These are phyloP conservation scores for Platichthys stellatus DNA, from an alignment of 2,113 vertebrate genomes.

Conservation along the genomic window DNA sequence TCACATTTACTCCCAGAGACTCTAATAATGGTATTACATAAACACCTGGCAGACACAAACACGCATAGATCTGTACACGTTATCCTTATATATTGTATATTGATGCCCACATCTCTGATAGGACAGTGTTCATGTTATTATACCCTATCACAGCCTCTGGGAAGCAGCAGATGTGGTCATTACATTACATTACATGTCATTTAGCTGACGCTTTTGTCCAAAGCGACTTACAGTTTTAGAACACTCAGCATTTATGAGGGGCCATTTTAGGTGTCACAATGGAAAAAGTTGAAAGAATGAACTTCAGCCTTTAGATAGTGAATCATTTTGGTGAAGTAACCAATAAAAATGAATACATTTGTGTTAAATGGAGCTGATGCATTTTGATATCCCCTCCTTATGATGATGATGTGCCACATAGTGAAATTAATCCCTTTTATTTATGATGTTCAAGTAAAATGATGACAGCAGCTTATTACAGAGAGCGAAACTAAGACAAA, in stretches of 20 bases:
- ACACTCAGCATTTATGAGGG: too few species aligned
- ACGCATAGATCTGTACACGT: neutral
- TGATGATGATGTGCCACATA: neutral
- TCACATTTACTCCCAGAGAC: conserved; percentile 16
- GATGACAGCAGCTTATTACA: neutral
- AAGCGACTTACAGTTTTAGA: too few species aligned
- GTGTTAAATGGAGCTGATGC: neutral
- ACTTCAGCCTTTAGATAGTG: neutral
- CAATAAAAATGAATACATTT: neutral
- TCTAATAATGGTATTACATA: conserved; percentile 15
- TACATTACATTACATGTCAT: too few species aligned
- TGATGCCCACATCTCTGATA: neutral
- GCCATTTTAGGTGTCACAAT: too few species aligned
- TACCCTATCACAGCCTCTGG: neutral
- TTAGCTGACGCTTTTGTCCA: too few species aligned
- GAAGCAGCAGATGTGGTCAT: conserved; percentile 25
- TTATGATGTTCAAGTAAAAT: neutral
- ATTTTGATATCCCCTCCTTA: neutral
- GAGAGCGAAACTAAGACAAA: neutral
- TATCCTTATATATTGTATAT: neutral
- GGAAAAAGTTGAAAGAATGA: conserved; percentile 16
- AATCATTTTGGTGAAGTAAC: neutral
- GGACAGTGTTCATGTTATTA: conserved; percentile 16
- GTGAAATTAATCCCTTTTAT: neutral
- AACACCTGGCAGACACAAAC: neutral